Percentiles rank a stretch among this genome's conserved stretches.
Evolutionary conservation across 2,888 invertebrate species (phyloP).

Genomic region (Lomographa bimaculata): DNA sequence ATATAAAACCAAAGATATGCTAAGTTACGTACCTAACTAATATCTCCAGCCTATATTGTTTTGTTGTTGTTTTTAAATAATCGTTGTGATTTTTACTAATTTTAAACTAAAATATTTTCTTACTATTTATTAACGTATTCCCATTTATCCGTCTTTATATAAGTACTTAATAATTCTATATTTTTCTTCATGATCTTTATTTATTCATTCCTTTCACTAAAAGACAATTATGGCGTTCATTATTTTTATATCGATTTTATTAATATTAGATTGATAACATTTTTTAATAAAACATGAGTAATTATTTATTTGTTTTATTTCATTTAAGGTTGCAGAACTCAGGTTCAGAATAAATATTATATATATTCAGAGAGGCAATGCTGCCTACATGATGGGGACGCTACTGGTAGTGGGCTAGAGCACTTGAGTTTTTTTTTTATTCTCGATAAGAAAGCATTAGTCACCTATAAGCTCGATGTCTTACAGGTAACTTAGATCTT

Average conservation of each 20-base stretch:
- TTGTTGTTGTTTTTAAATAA: neutral
- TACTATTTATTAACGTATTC: constrained; percentile 12
- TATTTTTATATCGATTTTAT: constrained; percentile 46
- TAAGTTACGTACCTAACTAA: too few species aligned
- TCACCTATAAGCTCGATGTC: too few species aligned
- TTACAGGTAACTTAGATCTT: too few species aligned
- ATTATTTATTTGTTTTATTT: constrained; percentile 33
- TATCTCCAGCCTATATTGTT: neutral
- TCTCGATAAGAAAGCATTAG: too few species aligned
- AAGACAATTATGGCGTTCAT: constrained; percentile 55
- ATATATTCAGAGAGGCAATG: too few species aligned
- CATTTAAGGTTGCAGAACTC: neutral
- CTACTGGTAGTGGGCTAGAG: too few species aligned
- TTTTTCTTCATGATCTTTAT: constrained; percentile 39
- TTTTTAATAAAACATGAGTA: constrained; percentile 13
- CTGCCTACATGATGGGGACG: too few species aligned
- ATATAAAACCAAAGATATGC: too few species aligned
- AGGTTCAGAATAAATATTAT: too few species aligned
- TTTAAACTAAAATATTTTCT: constrained; percentile 8
- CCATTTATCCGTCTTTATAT: constrained; percentile 19
- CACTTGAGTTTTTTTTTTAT: too few species aligned
- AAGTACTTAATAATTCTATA: constrained; percentile 21
- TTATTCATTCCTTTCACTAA: constrained; percentile 72
- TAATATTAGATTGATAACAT: constrained; percentile 22
- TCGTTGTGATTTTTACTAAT: constrained; percentile 11